Conservation (phyloP, 1,140 invertebrate genomes). For the Drosophila pallidifrons region DNA sequence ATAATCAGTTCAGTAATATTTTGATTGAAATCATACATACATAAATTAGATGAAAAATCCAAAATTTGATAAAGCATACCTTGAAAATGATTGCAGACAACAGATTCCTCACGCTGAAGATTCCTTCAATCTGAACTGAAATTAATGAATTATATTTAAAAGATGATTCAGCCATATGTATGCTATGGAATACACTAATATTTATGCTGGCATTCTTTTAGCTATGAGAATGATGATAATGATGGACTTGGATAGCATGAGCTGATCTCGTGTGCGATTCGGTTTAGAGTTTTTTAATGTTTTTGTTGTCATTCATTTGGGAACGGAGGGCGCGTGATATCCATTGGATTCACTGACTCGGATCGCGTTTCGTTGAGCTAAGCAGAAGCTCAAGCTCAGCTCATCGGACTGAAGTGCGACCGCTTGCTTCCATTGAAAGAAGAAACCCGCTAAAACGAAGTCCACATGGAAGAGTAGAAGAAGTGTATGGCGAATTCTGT, state of each 20-base stretch:
- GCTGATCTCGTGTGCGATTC: slow-evolving; percentile 38
- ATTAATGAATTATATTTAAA: slow-evolving; percentile 1
- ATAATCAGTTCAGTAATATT: too few species aligned
- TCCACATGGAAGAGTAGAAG: slow-evolving; percentile 17
- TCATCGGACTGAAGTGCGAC: slow-evolving; percentile 6
- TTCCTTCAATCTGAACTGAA: neutral
- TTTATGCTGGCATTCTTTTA: slow-evolving; percentile 2
- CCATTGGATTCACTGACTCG: slow-evolving; percentile 32
- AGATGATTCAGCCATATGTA: neutral
- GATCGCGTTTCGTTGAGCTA: slow-evolving; percentile 59
- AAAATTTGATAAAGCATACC: too few species aligned
- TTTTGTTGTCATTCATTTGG: slow-evolving; percentile 27
- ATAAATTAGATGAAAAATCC: too few species aligned
- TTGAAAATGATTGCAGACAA: neutral
- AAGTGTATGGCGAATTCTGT: slow-evolving; percentile 24
- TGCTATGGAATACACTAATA: neutral
- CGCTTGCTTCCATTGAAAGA: slow-evolving; percentile 64
- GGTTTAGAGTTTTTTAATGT: neutral
- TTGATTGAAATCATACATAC: too few species aligned
- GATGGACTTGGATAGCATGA: slow-evolving; percentile 35
- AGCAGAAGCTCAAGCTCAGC: slow-evolving; percentile 33
- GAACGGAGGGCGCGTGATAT: slow-evolving; percentile 59
- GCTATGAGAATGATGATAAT: slow-evolving; percentile 6
- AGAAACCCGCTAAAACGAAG: slow-evolving; percentile 42
- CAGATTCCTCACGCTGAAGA: neutral